Evolutionary conservation across 2,113 vertebrate genomes (phyloP).

Genomic region (Brachirus orientalis): DNA sequence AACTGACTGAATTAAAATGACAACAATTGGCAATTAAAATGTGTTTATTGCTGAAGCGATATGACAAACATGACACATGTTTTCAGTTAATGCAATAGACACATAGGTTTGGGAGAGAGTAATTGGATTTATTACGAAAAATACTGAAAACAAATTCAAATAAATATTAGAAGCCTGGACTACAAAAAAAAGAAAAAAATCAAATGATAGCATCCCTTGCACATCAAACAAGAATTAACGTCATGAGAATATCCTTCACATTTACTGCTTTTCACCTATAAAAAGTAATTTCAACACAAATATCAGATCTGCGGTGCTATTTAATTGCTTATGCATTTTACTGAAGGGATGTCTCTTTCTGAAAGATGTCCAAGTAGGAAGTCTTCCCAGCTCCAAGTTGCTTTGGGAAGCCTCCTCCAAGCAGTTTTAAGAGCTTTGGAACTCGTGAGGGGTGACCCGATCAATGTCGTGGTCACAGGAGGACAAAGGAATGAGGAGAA

Average conservation of each 20-base stretch:
- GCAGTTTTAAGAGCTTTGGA: conserved; percentile 34
- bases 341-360: conserved; percentile 12
- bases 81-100: conserved; percentile 15
- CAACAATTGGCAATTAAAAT: conserved; percentile 43
- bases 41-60: conserved; percentile 58
- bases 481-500: conserved; percentile 42
- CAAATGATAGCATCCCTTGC: not conserved
- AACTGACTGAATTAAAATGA: conserved; percentile 44
- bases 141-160: conserved; percentile 7
- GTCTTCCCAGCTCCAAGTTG: conserved; percentile 51
- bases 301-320: not conserved
- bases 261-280: conserved; percentile 4
- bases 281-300: conserved; percentile 16
- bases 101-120: conserved; percentile 4
- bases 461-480: conserved; percentile 44
- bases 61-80: conserved; percentile 44
- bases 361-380: conserved; percentile 34
- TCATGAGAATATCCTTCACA: not conserved
- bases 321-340: conserved; percentile 12
- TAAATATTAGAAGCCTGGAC: not conserved
- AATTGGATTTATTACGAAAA: conserved; percentile 4
- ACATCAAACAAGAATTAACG: not conserved
- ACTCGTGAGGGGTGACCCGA: conserved; percentile 39
- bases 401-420: conserved; percentile 45
- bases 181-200: not conserved